Evolutionary conservation across 2,888 invertebrate genomes (phyloP).

Genomic region (Euproctis similis): DNA sequence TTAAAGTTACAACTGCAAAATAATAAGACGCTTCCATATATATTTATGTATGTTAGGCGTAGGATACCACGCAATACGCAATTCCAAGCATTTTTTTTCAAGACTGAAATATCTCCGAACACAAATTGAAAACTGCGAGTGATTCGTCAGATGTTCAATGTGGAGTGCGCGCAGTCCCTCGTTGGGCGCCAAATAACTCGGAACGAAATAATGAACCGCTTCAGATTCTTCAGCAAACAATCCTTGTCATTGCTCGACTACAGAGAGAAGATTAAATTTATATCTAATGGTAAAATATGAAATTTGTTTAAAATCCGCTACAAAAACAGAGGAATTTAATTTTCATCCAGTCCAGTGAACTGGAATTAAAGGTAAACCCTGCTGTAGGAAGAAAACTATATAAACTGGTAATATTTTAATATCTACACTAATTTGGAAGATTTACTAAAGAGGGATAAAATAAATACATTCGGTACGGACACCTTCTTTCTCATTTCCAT

Average conservation of each 20-base stretch:
- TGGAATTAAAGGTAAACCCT: no score
- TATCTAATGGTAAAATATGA: no score
- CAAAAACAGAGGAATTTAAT: slow-evolving; percentile 10
- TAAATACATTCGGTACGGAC: slow-evolving; percentile 65
- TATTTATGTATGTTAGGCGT: slow-evolving; percentile 3
- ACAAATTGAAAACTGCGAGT: slow-evolving; percentile 35
- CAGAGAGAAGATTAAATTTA: slow-evolving; percentile 42
- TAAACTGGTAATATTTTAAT: slow-evolving; percentile 13
- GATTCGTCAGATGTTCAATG: slow-evolving; percentile 46
- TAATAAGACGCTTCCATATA: slow-evolving; percentile 27
- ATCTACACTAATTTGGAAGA: slow-evolving; percentile 43
- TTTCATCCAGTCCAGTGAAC: slow-evolving; percentile 1
- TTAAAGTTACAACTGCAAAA: slow-evolving; percentile 47
- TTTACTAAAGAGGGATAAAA: slow-evolving; percentile 54
- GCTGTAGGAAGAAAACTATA: no score
- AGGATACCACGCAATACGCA: slow-evolving; percentile 10
- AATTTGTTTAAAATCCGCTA: no score
- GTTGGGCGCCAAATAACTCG: slow-evolving; percentile 59
- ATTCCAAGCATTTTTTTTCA: no score
- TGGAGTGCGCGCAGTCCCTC: slow-evolving; percentile 38
- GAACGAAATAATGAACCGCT: slow-evolving; percentile 57
- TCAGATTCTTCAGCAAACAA: slow-evolving; percentile 54
- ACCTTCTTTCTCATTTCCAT: slow-evolving; percentile 72
- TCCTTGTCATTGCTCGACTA: slow-evolving; percentile 44
- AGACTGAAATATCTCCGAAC: slow-evolving; percentile 37